A percentile compares a stretch with the other conserved stretches of the same genome.
phyloP scores from a whole-genome alignment of 2,113 vertebrate species.

The Actinemys pallida region DNA sequence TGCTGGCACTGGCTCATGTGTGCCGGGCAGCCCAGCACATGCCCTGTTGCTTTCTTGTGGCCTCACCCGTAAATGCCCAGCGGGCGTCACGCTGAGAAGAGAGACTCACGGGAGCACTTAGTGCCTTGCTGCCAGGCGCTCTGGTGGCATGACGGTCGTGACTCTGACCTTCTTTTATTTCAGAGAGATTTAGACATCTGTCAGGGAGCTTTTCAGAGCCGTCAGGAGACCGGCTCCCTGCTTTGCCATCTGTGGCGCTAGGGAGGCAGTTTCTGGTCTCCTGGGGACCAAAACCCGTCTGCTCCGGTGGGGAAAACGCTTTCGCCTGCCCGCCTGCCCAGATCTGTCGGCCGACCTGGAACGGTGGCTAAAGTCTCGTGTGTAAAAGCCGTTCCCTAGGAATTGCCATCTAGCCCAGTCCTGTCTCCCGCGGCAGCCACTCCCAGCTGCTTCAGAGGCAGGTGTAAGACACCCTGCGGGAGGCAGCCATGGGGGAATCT shows the following conservation, averaged over 20 bases:
- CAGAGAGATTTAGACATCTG: slow-evolving; percentile 60
- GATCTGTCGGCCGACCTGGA: neutral
- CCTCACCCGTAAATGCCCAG: neutral
- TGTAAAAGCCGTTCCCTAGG: neutral
- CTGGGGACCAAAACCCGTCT: neutral
- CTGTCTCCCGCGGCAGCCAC: neutral
- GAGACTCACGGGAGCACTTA: neutral
- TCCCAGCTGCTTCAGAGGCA: neutral
- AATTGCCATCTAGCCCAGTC: neutral
- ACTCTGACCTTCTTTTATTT: slow-evolving; percentile 66
- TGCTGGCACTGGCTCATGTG: neutral
- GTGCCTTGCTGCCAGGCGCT: fast-evolving
- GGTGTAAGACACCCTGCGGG: neutral
- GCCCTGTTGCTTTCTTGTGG: neutral
- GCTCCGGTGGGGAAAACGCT: neutral
- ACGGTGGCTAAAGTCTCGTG: neutral
- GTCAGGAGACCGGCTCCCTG: neutral
- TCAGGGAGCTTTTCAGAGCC: neutral
- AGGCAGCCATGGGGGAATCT: neutral
- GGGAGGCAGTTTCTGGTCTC: neutral
- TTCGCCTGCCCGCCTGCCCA: neutral
- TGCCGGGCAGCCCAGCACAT: neutral
- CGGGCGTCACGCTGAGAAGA: neutral
- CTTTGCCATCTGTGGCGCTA: fast-evolving
- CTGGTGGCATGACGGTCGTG: neutral